Evolutionary conservation across 92 coral and sea anemone species (phyloP).

Genomic region (Bergia puertoricense): DNA sequence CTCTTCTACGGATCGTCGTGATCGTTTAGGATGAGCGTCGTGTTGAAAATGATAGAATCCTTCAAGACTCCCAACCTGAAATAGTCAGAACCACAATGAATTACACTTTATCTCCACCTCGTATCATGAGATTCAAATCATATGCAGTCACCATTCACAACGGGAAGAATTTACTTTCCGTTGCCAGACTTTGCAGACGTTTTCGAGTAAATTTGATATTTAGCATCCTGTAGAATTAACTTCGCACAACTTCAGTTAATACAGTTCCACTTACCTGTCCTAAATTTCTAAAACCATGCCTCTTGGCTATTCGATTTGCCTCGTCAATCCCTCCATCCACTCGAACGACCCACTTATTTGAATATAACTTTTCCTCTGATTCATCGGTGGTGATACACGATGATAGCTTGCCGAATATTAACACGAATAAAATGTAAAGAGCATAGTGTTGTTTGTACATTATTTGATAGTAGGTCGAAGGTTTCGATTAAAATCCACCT

Average conservation of each 20-base stretch:
- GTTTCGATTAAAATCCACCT: constrained; percentile 6
- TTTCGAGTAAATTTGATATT: neutral
- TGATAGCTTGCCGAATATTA: constrained; percentile 20
- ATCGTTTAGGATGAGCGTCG: constrained; percentile 78
- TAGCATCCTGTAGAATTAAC: neutral
- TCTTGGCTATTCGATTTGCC: constrained; percentile 82
- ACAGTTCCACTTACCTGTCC: constrained; percentile 81
- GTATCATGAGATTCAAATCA: neutral
- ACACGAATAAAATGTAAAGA: constrained; percentile 1
- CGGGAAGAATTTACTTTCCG: neutral
- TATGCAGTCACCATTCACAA: constrained; percentile 20
- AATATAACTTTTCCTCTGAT: constrained; percentile 52
- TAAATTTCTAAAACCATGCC: constrained; percentile 71
- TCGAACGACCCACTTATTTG: constrained; percentile 94
- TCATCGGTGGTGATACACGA: constrained; percentile 11
- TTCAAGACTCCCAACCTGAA: constrained; percentile 87
- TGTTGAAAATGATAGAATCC: constrained; percentile 85
- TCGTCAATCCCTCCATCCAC: constrained; percentile 78
- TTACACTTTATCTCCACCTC: neutral
- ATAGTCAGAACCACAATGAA: neutral
- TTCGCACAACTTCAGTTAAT: neutral
- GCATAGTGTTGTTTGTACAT: constrained; percentile 34
- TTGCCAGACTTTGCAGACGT: neutral
- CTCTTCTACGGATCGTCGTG: constrained; percentile 73
- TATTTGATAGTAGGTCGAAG: constrained; percentile 11